phyloP scores from a whole-genome alignment of 2,113 vertebrate species.

The Haliaeetus leucogaster region DNA sequence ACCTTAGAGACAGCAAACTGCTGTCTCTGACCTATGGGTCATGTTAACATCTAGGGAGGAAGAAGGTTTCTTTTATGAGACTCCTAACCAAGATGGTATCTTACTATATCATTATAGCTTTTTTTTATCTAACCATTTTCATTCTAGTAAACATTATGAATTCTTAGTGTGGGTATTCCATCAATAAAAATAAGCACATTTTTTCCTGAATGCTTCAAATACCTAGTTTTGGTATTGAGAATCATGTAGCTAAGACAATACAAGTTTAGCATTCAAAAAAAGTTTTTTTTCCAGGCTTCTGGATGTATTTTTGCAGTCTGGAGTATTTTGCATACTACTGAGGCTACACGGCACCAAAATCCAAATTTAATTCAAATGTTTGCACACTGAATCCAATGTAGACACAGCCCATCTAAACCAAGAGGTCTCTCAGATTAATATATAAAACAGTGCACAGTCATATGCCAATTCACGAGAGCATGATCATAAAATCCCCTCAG shows the following conservation, averaged over 20 bases:
- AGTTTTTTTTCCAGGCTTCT: not conserved
- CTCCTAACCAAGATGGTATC: not conserved
- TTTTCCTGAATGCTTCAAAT: not conserved
- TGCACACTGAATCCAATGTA: not conserved
- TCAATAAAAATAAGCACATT: not conserved
- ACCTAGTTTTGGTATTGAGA: not conserved
- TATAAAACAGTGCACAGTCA: not conserved
- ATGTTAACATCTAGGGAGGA: not conserved
- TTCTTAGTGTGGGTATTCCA: not conserved
- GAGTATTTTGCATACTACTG: not conserved
- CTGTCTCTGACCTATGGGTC: not conserved
- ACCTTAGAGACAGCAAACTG: not conserved
- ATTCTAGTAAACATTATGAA: not conserved
- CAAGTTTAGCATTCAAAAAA: not conserved
- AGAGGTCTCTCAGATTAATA: not conserved
- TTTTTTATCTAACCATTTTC: not conserved
- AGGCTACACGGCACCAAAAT: not conserved
- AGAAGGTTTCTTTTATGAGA: not conserved
- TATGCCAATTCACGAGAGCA: not conserved
- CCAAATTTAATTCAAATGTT: not conserved
- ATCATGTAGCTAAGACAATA: not conserved
- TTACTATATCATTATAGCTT: not conserved
- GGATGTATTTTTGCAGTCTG: not conserved
- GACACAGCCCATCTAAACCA: not conserved
- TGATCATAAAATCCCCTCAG: not conserved